A percentile compares a stretch with the other conserved stretches of the same genome.
These are phyloP conservation scores for Phoeniculus purpureus DNA, from an alignment of 2,797 vertebrate species.

Conservation along the genomic window DNA sequence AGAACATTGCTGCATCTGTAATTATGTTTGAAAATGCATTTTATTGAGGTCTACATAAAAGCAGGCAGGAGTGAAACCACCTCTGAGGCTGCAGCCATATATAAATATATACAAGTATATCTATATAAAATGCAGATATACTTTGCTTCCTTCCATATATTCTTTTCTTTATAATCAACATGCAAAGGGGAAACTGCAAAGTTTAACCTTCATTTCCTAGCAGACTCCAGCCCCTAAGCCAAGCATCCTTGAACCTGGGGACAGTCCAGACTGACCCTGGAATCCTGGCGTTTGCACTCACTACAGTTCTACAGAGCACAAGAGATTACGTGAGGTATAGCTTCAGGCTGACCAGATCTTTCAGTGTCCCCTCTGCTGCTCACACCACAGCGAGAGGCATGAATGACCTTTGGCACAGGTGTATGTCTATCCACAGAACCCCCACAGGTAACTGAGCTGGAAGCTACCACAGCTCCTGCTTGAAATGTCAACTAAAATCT, in stretches of 20 bases:
- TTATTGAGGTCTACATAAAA: constrained; percentile 64
- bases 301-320: not conserved
- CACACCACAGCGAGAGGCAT: not conserved
- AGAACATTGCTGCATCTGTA: constrained; percentile 63
- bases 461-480: not conserved
- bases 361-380: not conserved
- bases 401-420: not conserved
- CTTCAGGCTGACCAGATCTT: not conserved
- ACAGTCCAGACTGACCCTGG: not conserved
- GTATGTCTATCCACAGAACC: not conserved
- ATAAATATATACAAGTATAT: not conserved
- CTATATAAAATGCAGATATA: too few relatives aligned
- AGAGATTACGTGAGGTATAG: not conserved
- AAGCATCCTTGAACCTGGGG: not conserved
- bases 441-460: not conserved
- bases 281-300: not conserved
- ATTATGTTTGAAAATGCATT: constrained; percentile 71
- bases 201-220: not conserved
- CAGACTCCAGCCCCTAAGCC: not conserved
- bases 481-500: not conserved
- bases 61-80: not conserved
- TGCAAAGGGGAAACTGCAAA: not conserved
- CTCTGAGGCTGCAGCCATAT: not conserved
- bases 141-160: not conserved
- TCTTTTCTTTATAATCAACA: not conserved